A percentile compares a stretch with the other conserved stretches of the same genome.
These are phyloP conservation scores for Cynaeus angustus DNA, from an alignment of 2,888 invertebrate genomes.

Conservation along the genomic window DNA sequence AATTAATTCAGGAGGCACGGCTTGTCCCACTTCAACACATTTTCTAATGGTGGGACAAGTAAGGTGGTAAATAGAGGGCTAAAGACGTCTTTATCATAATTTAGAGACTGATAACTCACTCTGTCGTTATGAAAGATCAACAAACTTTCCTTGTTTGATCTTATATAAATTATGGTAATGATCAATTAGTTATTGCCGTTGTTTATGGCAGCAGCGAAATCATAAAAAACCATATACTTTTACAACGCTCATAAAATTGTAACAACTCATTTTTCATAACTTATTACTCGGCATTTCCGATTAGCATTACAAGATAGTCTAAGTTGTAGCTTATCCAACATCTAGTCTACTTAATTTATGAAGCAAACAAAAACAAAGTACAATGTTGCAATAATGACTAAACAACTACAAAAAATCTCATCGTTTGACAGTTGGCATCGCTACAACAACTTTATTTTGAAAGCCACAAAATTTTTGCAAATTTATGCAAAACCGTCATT, in stretches of 20 bases:
- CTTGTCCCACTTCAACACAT: constrained; percentile 19
- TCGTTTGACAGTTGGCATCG: too few species aligned
- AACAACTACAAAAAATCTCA: too few species aligned
- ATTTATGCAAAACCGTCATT: too few species aligned
- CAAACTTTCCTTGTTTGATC: too few species aligned
- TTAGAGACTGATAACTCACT: neutral
- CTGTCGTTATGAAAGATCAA: neutral
- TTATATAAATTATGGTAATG: constrained; percentile 35
- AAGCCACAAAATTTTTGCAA: too few species aligned
- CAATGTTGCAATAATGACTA: too few species aligned
- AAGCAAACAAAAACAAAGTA: too few species aligned
- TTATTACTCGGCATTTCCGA: constrained; percentile 7
- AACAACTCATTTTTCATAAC: constrained; percentile 29
- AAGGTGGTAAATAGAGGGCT: neutral
- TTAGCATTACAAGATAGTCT: neutral
- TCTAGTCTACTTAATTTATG: neutral
- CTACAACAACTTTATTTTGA: too few species aligned
- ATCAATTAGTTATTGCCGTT: constrained; percentile 37
- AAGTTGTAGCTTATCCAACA: neutral
- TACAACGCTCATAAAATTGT: constrained; percentile 36
- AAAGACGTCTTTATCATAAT: neutral
- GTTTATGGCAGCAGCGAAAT: constrained; percentile 35
- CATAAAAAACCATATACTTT: constrained; percentile 16
- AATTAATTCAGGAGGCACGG: constrained; percentile 21
- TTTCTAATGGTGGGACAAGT: neutral